phyloP scores from a whole-genome alignment of 2,113 vertebrate species.

The Romanogobio albipinnatus region DNA sequence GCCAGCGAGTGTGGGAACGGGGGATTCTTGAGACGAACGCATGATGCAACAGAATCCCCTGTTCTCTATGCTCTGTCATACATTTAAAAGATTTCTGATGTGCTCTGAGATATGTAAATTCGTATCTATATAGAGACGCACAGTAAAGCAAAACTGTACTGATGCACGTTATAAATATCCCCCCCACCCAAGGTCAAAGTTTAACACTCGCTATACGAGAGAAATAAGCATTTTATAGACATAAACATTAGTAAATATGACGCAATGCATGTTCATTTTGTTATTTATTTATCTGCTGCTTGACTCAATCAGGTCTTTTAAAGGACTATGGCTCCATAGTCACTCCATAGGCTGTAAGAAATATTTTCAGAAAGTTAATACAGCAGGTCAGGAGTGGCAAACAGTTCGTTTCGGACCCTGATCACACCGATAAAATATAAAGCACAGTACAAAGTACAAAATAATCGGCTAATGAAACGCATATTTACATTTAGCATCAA shows the following conservation, averaged over 20 bases:
- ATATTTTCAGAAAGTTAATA: background rate
- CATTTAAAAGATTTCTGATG: background rate
- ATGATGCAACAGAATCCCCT: conserved; percentile 26
- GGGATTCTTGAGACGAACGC: background rate
- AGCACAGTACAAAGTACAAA: background rate
- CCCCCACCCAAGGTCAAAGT: background rate
- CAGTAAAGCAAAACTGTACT: background rate
- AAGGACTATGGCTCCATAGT: background rate
- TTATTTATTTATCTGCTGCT: background rate
- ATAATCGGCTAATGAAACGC: background rate
- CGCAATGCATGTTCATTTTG: no score
- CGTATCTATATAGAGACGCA: background rate
- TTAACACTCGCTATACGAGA: background rate
- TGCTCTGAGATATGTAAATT: background rate
- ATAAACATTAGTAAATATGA: background rate
- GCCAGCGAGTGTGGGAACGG: background rate
- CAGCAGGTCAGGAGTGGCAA: background rate
- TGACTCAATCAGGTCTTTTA: background rate
- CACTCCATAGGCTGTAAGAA: background rate
- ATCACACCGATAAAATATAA: background rate
- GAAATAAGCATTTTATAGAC: background rate
- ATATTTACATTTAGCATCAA: background rate
- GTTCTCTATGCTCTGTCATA: background rate
- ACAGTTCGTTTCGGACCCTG: background rate
- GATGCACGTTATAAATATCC: background rate